Conservation (phyloP, 2,888 invertebrate genomes). For the Apamea monoglypha region DNA sequence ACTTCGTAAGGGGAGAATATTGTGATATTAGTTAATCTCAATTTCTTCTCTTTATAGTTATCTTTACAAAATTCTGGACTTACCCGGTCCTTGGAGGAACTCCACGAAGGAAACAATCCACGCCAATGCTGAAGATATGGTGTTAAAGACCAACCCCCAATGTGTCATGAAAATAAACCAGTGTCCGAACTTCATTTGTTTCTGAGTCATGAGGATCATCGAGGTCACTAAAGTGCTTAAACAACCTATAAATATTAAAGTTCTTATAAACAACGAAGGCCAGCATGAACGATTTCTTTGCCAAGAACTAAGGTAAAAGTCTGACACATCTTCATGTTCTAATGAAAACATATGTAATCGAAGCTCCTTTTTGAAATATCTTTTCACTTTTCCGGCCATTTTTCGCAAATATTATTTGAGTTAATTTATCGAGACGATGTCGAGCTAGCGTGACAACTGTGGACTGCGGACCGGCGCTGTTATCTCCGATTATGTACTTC, state of each 20-base stretch:
- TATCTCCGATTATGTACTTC: constrained; percentile 69
- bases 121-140: constrained; percentile 76
- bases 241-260: constrained; percentile 77
- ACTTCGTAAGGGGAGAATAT: not conserved
- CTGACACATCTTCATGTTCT: constrained; percentile 76
- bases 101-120: constrained; percentile 75
- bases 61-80: constrained; percentile 62
- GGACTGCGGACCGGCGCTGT: constrained; percentile 53
- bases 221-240: constrained; percentile 77
- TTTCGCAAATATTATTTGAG: constrained; percentile 50
- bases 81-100: constrained; percentile 77
- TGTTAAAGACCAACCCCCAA: constrained; percentile 82
- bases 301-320: constrained; percentile 80
- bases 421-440: constrained; percentile 34
- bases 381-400: constrained; percentile 76
- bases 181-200: constrained; percentile 50
- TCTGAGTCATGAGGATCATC: constrained; percentile 65
- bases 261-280: constrained; percentile 76
- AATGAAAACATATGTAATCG: constrained; percentile 72
- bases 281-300: constrained; percentile 77
- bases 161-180: constrained; percentile 86
- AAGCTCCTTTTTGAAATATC: constrained; percentile 80
- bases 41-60: not conserved
- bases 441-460: constrained; percentile 57
- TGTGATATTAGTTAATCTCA: not conserved